These are phyloP conservation scores for Tamias sibiricus DNA, from an alignment of 2,113 vertebrate genomes.

Conservation along the genomic window DNA sequence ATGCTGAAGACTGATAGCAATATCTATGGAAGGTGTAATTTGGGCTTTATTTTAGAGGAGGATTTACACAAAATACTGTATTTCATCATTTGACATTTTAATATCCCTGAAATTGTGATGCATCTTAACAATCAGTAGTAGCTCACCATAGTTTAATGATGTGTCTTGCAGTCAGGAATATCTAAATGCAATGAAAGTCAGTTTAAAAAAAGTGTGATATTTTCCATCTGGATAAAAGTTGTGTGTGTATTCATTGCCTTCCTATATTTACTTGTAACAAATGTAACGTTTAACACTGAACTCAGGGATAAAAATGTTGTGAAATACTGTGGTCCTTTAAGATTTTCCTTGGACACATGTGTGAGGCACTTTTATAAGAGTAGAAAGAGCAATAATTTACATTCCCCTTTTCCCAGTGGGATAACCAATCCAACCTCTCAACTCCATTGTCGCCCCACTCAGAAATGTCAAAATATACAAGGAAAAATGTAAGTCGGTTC, in stretches of 20 bases:
- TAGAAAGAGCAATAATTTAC: background rate
- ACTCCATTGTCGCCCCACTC: background rate
- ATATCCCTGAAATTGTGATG: background rate
- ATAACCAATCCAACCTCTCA: background rate
- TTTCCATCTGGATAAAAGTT: slow-evolving; percentile 28
- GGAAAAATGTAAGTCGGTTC: background rate
- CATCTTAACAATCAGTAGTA: background rate
- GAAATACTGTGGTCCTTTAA: background rate
- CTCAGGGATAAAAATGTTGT: background rate
- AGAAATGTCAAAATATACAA: slow-evolving; percentile 66
- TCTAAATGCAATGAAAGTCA: background rate
- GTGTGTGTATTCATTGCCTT: background rate
- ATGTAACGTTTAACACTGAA: background rate
- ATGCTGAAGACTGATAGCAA: background rate
- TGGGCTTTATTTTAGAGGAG: background rate
- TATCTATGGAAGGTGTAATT: background rate
- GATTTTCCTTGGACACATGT: background rate
- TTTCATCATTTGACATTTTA: background rate
- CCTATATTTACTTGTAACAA: background rate
- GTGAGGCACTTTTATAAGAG: background rate
- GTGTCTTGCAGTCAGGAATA: background rate
- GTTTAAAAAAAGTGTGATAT: background rate
- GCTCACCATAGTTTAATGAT: background rate
- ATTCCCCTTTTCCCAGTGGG: slow-evolving; percentile 40
- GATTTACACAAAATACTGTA: background rate